These are phyloP conservation scores for Tympanoctomys barrerae DNA, from an alignment of 2,797 vertebrate genomes.

Conservation along the genomic window DNA sequence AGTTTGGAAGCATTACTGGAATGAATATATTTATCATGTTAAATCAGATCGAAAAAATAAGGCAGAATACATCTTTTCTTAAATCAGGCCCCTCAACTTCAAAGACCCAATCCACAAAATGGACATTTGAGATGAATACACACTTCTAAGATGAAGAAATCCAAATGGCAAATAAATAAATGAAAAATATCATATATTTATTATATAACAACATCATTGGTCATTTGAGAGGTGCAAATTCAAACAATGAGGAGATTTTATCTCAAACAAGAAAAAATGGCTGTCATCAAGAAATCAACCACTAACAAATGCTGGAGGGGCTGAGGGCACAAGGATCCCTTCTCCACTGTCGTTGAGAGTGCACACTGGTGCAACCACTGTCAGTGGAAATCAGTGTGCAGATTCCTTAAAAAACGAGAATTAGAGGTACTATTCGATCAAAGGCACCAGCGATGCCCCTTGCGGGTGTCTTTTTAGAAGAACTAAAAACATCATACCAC, in stretches of 20 bases:
- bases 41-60: neutral
- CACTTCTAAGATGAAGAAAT: neutral
- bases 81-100: neutral
- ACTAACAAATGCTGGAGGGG: neutral
- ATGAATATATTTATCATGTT: slow-evolving; percentile 18
- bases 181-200: neutral
- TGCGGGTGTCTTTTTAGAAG: neutral
- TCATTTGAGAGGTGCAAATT: neutral
- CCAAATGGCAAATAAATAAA: neutral
- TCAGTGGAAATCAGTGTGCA: neutral
- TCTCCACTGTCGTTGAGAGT: neutral
- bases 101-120: neutral
- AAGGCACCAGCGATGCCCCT: neutral
- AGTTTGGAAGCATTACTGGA: neutral
- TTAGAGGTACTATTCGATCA: neutral
- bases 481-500: neutral
- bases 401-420: neutral
- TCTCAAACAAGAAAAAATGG: neutral
- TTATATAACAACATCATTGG: neutral
- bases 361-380: neutral
- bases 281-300: neutral
- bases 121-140: neutral
- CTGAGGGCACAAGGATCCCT: neutral
- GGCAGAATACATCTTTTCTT: neutral
- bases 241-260: neutral